These are phyloP conservation scores for Poecilia velifera DNA, from an alignment of 2,797 vertebrate species.

Conservation along the genomic window DNA sequence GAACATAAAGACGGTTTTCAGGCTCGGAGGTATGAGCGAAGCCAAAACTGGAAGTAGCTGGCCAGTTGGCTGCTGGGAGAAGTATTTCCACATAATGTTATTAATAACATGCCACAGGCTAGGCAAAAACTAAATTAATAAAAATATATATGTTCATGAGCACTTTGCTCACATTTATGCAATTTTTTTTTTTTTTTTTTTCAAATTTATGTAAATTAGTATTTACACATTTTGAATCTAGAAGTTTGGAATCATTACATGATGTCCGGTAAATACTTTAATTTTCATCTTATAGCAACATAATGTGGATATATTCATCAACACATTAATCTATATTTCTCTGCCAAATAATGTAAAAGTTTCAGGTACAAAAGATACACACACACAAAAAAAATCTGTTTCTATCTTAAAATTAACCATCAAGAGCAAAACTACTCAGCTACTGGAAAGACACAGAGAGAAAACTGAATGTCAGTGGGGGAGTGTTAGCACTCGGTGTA, in stretches of 20 bases:
- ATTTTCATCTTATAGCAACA: not conserved
- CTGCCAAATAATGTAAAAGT: constrained; percentile 5
- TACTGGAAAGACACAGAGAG: constrained; percentile 10
- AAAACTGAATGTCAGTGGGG: constrained; percentile 27
- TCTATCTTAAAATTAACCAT: constrained; percentile 27
- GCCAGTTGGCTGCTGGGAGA: constrained; percentile 32
- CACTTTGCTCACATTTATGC: not conserved
- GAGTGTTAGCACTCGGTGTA: constrained; percentile 26
- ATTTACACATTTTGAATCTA: not conserved
- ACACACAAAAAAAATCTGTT: not conserved
- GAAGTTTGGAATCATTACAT: not conserved
- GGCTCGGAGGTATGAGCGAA: constrained; percentile 29
- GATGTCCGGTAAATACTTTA: not conserved
- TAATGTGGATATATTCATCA: not conserved
- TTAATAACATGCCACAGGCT: constrained; percentile 33
- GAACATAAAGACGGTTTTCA: constrained; percentile 63
- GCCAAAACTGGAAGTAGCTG: constrained; percentile 46
- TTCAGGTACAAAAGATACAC: constrained; percentile 3
- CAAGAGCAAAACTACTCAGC: constrained; percentile 30
- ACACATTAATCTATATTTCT: constrained; percentile 1
- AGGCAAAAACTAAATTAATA: constrained; percentile 4
- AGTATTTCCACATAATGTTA: constrained; percentile 51
- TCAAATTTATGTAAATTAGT: not conserved
- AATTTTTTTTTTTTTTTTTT: not conserved
- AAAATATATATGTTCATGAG: not conserved